Evolutionary conservation across 2,797 vertebrate genomes (phyloP).

Genomic region (Knipowitschia caucasica): DNA sequence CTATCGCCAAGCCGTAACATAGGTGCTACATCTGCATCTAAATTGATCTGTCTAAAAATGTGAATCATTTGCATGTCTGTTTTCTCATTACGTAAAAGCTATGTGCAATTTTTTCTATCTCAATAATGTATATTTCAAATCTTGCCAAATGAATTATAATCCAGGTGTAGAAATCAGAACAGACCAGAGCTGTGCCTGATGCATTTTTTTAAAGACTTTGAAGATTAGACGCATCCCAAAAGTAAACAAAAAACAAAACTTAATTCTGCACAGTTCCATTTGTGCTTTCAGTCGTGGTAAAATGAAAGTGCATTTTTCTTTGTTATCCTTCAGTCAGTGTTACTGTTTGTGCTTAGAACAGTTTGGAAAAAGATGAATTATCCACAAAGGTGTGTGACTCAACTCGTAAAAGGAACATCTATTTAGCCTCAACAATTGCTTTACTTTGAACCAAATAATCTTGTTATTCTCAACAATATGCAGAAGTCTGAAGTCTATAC

Average conservation of each 20-base stretch:
- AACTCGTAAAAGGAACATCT: not conserved
- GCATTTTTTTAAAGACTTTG: not conserved
- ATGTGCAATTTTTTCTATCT: no score
- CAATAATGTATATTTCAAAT: no score
- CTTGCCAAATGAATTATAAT: not conserved
- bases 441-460: not conserved
- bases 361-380: not conserved
- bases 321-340: not conserved
- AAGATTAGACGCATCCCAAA: conserved; percentile 2
- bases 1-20: no score
- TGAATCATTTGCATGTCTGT: no score
- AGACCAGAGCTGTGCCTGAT: not conserved
- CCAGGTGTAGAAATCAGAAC: not conserved
- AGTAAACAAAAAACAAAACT: not conserved
- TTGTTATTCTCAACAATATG: not conserved
- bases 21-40: no score
- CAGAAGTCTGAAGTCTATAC: not conserved
- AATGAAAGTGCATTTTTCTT: not conserved
- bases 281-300: not conserved
- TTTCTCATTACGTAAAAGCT: no score
- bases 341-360: not conserved
- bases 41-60: no score
- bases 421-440: not conserved
- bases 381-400: not conserved
- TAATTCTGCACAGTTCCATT: not conserved